Evolutionary conservation across 2,888 invertebrate genomes (phyloP), one percentile per base, ranked within the genome.

Genomic region (Penaeus monodon): DNA sequence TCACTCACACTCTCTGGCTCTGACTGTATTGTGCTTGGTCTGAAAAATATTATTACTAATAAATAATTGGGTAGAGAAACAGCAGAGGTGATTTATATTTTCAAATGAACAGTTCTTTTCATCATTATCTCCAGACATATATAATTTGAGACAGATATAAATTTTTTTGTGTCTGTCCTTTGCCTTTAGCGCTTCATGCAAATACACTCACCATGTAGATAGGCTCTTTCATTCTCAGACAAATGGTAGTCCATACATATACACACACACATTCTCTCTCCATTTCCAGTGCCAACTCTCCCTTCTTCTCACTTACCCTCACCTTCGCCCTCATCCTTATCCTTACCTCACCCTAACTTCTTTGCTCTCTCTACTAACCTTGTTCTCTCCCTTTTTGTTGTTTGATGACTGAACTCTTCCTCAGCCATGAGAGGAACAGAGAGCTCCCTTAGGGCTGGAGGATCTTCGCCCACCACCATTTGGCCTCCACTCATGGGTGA

Each of bases 371-470:
- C 33, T 33, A 78, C 86, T 83, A 44, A 87, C 86, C 81, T 87
- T 27, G 78, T 68, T n/a, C 76, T 78, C 44, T 87, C 86, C 33
- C 83, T 87, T 33, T 87, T 87, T 20, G 74, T 70, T 68, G 86
- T 76, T 44, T 82, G 82, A 29, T 83, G n/a, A 24, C 80, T 63
- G 27, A 84, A 84, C 10, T 88, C 80, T 29, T 88, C 88, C 27
- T 88, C 86, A 38, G 88, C 73, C n/a, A 88, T 88, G 27, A 86
- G 76, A 14, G 88, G 86, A 6, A 88, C 88, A 49, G 85, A 88
- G 24, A 88, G 83, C 68, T 88, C 84, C 66, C 88, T 78, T 14
- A 88, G 79, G 38, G 88, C 78, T 27, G 88, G 85, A 22, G 88
- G 85, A 57, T 86, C 88, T 68, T 88, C 88, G 8, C 84, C 77